Base-by-base conservation (phyloP, 2,888 invertebrate genomes). In the Rotaria sp. region DNA sequence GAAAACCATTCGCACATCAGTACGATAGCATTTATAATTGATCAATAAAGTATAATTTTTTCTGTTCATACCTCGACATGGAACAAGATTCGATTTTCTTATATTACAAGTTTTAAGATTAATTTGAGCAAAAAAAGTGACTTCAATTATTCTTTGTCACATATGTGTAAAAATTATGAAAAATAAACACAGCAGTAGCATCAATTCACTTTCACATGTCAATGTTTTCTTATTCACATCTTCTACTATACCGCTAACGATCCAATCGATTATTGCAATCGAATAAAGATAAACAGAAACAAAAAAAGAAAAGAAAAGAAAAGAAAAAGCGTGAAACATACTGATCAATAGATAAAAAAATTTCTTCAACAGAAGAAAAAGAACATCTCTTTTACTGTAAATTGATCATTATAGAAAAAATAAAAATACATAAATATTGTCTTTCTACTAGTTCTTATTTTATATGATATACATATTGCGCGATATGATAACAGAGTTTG, bases 401-500 rank as follows among this genome's bases (percentile, higher is more conserved):
- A 55, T 55, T 26, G 24, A 55, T 55, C 55, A 26, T 55, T 55
- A 55, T 55, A 26, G 52, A 24, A 52, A 4, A 24, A 52, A 24
- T 21, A 52, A 21, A 11, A 21, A 52, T 5, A 52, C 24, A 52
- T 52, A 52, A 52, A 52, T 52, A 52, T 52, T 52, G 52, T 52
- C 52, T 52, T 52, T 52, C 52, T 52, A 52, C 52, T 52, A 52
- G 52, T 18, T 52, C 52, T 52, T 48, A 11, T 15, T 48, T 48
- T 52, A 52, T 52, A 21, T 52, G 2, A 52, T 24, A 52, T 11
- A 67, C 30, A 67, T 35, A 30, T 67, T 67, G 59, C 35, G 30
- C 59, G 59, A 67, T 67, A 15, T 67, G 59, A 67, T 67, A 67
- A 67, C 59, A 35, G 30, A 67, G 59, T 67, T 67, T 67, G 59